Base-by-base conservation (phyloP, 2,797 vertebrate genomes). In the Microchirus variegatus region DNA sequence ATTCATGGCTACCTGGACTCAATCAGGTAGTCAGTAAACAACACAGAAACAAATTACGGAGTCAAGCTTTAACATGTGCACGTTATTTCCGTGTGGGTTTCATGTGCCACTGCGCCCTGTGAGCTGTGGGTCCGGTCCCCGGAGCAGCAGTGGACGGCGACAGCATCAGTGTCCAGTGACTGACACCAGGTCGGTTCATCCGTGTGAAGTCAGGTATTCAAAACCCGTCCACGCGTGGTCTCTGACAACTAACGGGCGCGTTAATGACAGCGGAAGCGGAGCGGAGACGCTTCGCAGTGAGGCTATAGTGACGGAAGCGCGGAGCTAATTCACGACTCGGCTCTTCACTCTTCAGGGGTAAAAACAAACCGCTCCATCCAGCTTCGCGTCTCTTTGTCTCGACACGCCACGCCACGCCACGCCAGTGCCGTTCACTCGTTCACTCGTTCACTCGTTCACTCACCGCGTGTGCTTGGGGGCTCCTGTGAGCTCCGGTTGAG, bases 371-470 rank as follows among this genome's bases (percentile, higher is more conserved):
- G n/a, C 43, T 46, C 16, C 11, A 16, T 10, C n/a, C 5, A 15
- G 7, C 12, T 9, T 18, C 10, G 0, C 1, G 11, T 9, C 18
- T 47, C 46, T 62, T 57, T 74, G 59, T 79, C 10, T 47, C n/a
- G 0, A n/a, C 15, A 10, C 40, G 9, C n/a, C 35, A 11, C 14
- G 31, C n/a, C n/a, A n/a, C n/a, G n/a, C n/a, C n/a, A n/a, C n/a
- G n/a, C n/a, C n/a, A n/a, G n/a, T n/a, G n/a, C n/a, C n/a, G 0
- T 1, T 14, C 16, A 5, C 13, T 4, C 31, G 5, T 4, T 26
- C 38, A 73, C 82, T 83, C 55, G 0, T 1, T 14, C 16, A 5
- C 13, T 4, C 31, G 5, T 4, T 26, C 38, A 73, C 82, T 83
- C 55, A 80, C 74, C 70, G 52, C 9, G 14, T 26, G 2, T 3